Evolutionary conservation across 1,140 invertebrate species (phyloP).

Genomic region (Sycobia sp.): DNA sequence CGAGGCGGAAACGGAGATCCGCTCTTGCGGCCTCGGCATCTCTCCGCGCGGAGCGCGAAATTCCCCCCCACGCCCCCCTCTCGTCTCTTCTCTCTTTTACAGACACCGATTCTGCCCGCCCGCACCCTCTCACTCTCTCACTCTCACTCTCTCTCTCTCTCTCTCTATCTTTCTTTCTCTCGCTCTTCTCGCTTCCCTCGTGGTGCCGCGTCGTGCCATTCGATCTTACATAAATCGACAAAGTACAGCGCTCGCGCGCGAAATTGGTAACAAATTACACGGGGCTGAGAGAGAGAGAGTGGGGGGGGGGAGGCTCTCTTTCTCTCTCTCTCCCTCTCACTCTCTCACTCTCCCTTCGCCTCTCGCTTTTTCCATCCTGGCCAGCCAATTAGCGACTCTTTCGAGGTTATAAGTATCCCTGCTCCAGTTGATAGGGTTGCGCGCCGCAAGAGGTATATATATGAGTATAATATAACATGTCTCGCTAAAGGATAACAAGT

Average conservation of each 20-base stretch:
- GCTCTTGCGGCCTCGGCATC: slow-evolving; percentile 33
- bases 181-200: background rate
- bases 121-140: slow-evolving; percentile 1
- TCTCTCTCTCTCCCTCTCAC: no score
- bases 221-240: slow-evolving; percentile 13
- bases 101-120: no score
- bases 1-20: slow-evolving; percentile 37
- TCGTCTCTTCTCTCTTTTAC: no score
- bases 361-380: slow-evolving; percentile 27
- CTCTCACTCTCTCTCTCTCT: slow-evolving; percentile 1
- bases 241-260: slow-evolving; percentile 2
- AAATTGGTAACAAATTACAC: slow-evolving; percentile 47
- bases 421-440: no score
- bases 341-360: slow-evolving; percentile 22
- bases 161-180: background rate
- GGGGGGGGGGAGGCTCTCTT: no score
- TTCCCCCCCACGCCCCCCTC: slow-evolving; percentile 16
- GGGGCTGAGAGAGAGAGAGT: no score
- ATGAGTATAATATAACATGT: no score
- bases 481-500: no score
- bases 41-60: slow-evolving; percentile 30
- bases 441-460: no score
- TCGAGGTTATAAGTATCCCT: no score
- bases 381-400: slow-evolving; percentile 44
- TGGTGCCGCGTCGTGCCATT: background rate